Evolutionary conservation across 2,888 invertebrate species (phyloP), one percentile per base, ranked within the genome.

Genomic region (Apantesis nais): DNA sequence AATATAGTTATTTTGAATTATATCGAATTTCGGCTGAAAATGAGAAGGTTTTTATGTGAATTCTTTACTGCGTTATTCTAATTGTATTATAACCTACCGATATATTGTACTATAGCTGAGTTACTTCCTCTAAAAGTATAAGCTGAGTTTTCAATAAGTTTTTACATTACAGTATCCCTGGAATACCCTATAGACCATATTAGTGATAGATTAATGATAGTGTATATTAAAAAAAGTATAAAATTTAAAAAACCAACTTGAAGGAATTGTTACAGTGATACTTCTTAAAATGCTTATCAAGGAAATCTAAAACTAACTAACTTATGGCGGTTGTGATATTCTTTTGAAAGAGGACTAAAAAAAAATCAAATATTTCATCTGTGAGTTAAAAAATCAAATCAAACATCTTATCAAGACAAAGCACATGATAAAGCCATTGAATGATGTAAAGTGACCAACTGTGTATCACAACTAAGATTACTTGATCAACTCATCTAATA

Each of bases 401-500:
- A 25, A 55, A 29, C 11, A 58, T 29, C 16, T 58, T 29, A 58
- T 29, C 16, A 58, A 29, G 3, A 29, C 29, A 58, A 58, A 2
- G 29, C 7, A 5, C 16, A 14, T 16, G 16, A 7, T 58, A 58
- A 29, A 58, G 16, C 29, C 55, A 25, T 58, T 58, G 55, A 58
- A 29, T 14, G 29, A 29, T 29, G 16, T 37, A 61, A 37, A 61
- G 34, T 61, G 2, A 37, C 34, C 61, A 61, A 34, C 22, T 34
- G 31, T 34, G 22, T 31, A 31, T 25, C 19, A 62, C 22, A 62
- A 31, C 29, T 16, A 37, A 39, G 16, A 39, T 48, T n/a, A 19
- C 19, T 37, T 62, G 62, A 67, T 39, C 3, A 62, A 22, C 16
- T 67, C 67, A 67, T 67, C 58, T 31, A 19, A 41, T 31, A 34